Base-by-base conservation (phyloP, 2,888 invertebrate species). In the Pollenia amentaria region DNA sequence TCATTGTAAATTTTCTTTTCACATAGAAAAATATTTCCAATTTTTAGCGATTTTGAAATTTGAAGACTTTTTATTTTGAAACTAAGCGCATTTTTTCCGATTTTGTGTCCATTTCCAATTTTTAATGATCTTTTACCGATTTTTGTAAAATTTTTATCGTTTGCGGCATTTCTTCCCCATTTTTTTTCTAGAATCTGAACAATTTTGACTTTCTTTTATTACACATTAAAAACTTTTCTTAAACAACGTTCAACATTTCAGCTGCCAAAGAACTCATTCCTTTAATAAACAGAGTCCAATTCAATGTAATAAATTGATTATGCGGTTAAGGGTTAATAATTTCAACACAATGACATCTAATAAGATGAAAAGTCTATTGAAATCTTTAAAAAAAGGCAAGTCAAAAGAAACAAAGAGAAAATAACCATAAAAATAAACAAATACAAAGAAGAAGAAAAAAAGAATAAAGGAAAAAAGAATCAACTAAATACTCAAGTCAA, bases 291-390 rank as follows among this genome's bases (percentile, higher is more conserved):
- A 67, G 46, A n/a, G 38, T 12, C n/a, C 18, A 69, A 69, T 70
- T 76, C 10, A 29, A 38, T 42, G 87, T 90, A 91, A 92, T 90
- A 92, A 92, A 92, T 92, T 92, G 90, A 90, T 89, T 89, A 88
- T 91, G 90, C 88, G 91, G 91, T 92, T 92, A 92, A 92, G 90
- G 92, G 92, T 92, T 92, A 92, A 92, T 92, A 90, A 91, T 90
- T 90, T 55, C 72, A 73, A 88, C 89, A 89, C 89, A 91, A 89
- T 89, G 81, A 85, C 89, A 89, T 89, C 11, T 29, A 91, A 90
- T 89, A 87, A 89, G 84, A 64, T 60, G 21, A 73, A 65, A 48
- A 46, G 29, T 46, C n/a, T 16, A 48, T 18, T n/a, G 21, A 40
- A 18, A 18, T 38, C 11, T 16, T n/a, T 3, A 73, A 60, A 18